Conservation (phyloP, 2,113 vertebrate genomes). For the Ptychochromis oligacanthus region DNA sequence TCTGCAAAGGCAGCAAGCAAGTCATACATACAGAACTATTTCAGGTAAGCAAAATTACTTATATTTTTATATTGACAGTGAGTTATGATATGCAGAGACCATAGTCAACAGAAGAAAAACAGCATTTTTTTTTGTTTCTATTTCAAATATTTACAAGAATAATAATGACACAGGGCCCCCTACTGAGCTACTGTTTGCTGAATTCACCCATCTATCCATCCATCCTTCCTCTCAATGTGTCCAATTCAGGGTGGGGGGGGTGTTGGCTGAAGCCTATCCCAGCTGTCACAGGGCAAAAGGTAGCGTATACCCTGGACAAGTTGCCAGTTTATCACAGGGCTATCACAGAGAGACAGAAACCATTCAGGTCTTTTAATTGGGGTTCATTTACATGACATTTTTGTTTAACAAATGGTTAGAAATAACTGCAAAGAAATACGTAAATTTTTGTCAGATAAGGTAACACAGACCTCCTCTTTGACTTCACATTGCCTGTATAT, state of each 20-base stretch:
- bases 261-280: not conserved
- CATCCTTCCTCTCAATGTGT: not conserved
- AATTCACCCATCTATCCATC: not conserved
- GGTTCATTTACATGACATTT: no score
- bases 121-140: not conserved
- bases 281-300: not conserved
- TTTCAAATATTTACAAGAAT: not conserved
- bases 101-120: not conserved
- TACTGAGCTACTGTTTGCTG: not conserved
- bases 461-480: no score
- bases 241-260: fast-evolving
- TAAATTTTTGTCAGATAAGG: no score
- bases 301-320: not conserved
- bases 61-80: not conserved
- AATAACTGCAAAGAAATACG: no score
- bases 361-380: no score
- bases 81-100: not conserved
- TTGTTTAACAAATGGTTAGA: no score
- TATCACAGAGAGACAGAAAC: no score
- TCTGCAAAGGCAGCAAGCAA: not conserved
- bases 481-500: no score
- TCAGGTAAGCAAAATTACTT: not conserved
- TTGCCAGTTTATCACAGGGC: no score
- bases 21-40: not conserved
- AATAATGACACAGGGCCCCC: no score